Evolutionary conservation across 92 coral and sea anemone species (phyloP).

Genomic region (Actinernus sp.): DNA sequence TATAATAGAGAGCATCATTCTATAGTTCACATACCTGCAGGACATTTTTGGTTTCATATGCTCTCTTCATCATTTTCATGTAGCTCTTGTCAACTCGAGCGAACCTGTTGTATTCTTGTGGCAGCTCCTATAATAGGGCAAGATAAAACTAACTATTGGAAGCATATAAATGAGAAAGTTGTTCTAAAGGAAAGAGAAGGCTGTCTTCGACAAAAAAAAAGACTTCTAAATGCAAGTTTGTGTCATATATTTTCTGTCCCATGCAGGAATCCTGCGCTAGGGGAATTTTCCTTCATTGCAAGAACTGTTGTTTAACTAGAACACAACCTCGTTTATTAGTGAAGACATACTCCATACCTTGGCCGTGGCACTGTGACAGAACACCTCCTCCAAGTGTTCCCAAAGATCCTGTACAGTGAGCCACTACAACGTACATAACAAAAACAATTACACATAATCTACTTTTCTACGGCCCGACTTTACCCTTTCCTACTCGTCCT

Average conservation of each 20-base stretch:
- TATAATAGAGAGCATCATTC: too few species aligned
- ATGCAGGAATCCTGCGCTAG: too few species aligned
- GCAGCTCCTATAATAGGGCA: constrained; percentile 72
- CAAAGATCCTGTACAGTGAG: constrained; percentile 95
- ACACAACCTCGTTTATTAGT: too few species aligned
- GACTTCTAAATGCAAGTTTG: background rate
- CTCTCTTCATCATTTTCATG: constrained; percentile 99
- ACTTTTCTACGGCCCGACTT: background rate
- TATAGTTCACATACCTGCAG: constrained; percentile 77
- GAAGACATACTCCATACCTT: too few species aligned
- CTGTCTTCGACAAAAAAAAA: background rate
- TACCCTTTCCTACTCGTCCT: background rate
- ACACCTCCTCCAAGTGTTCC: constrained; percentile 95
- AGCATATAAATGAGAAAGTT: too few species aligned
- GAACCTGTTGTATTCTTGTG: constrained; percentile 93
- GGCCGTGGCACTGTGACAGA: constrained; percentile 88
- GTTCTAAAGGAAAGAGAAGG: background rate
- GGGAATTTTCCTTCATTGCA: too few species aligned
- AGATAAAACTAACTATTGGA: too few species aligned
- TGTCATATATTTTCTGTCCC: too few species aligned
- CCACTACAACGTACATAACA: constrained; percentile 66
- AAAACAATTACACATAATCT: background rate
- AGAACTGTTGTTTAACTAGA: too few species aligned
- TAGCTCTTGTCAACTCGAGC: constrained; percentile 98
- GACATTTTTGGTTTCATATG: constrained; percentile 95